A percentile compares a stretch with the other conserved stretches of the same genome.
These are phyloP conservation scores for Vulpes lagopus DNA, from an alignment of 2,113 vertebrate species.

Conservation along the genomic window DNA sequence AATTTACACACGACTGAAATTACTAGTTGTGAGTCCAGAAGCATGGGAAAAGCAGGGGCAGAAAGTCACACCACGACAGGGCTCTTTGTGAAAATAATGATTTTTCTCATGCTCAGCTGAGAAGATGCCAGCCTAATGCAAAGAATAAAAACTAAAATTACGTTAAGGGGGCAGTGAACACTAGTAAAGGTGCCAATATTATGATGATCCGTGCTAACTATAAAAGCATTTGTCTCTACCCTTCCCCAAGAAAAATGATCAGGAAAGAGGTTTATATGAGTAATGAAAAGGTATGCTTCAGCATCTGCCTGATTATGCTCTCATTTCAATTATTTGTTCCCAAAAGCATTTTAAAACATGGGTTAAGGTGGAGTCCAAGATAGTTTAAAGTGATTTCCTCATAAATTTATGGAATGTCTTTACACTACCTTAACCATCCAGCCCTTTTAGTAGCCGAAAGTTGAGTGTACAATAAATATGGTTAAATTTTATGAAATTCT, in stretches of 20 bases:
- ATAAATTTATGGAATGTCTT: neutral
- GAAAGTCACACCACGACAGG: accelerated
- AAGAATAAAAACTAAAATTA: neutral
- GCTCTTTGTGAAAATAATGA: neutral
- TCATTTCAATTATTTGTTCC: neutral
- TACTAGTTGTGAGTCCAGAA: neutral
- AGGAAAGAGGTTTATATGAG: neutral
- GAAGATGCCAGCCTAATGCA: neutral
- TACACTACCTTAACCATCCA: neutral
- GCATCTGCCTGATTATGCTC: neutral
- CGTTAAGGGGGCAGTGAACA: neutral
- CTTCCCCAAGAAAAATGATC: neutral
- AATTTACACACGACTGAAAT: accelerated
- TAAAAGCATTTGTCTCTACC: neutral
- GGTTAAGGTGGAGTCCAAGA: neutral
- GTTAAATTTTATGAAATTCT: neutral
- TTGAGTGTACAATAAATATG: neutral
- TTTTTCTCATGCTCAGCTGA: neutral
- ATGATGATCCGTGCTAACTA: neutral
- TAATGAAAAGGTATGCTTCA: neutral
- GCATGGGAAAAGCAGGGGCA: accelerated
- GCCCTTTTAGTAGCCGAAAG: neutral
- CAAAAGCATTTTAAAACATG: neutral
- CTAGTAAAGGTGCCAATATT: neutral
- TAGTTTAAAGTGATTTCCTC: neutral